These are phyloP conservation scores for Platysternon megacephalum DNA, from an alignment of 2,113 vertebrate species.

Conservation along the genomic window DNA sequence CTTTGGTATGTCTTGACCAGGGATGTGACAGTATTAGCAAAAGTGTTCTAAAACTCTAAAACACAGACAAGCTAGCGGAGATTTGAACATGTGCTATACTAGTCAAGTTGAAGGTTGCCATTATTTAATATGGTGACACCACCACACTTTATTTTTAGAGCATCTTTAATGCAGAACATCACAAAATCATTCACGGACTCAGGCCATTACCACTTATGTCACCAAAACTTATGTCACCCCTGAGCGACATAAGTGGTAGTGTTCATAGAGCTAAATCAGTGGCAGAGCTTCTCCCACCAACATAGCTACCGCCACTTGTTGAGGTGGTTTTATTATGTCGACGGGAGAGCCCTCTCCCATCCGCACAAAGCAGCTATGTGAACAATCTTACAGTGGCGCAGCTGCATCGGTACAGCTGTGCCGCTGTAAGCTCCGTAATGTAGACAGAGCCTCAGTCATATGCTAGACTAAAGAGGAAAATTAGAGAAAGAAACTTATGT, in stretches of 20 bases:
- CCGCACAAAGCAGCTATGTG: too few species aligned
- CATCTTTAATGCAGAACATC: conserved; percentile 28
- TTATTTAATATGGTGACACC: not conserved
- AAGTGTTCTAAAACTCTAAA: not conserved
- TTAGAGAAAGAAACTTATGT: not conserved
- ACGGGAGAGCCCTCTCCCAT: too few species aligned
- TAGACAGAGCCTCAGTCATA: accelerated
- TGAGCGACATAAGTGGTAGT: too few species aligned
- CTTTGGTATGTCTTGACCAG: accelerated
- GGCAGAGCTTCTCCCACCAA: too few species aligned
- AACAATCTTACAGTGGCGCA: too few species aligned
- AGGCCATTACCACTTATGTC: too few species aligned
- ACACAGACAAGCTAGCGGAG: not conserved
- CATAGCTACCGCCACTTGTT: too few species aligned
- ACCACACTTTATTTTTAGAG: not conserved
- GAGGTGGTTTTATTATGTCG: too few species aligned
- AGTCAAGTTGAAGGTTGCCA: not conserved
- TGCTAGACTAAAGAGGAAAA: conserved; percentile 40
- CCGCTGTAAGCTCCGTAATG: too few species aligned
- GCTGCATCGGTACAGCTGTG: too few species aligned
- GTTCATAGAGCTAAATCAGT: too few species aligned
- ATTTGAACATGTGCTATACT: not conserved
- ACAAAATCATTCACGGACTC: conserved; percentile 38
- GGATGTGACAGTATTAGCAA: conserved; percentile 3
- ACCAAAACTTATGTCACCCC: too few species aligned